Percentiles rank a stretch among this genome's conserved stretches.
phyloP scores from a whole-genome alignment of 2,888 invertebrate genomes.

The Xanthia icteritia region DNA sequence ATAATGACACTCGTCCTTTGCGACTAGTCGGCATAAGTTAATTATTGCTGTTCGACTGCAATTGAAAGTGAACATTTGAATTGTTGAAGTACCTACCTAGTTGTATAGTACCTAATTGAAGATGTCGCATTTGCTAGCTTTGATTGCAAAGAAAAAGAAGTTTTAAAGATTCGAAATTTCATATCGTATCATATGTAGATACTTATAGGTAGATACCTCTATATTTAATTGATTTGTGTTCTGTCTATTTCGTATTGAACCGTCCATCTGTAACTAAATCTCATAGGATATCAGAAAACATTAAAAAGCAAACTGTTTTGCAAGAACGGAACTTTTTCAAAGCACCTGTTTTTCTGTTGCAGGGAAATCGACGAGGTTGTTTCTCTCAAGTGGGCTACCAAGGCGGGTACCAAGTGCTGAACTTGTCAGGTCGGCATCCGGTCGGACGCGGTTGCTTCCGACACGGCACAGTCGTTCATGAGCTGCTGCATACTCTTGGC shows the following conservation, averaged over 20 bases:
- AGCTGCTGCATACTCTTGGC: slow-evolving; percentile 94
- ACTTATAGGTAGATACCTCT: no score
- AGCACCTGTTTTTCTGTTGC: slow-evolving; percentile 39
- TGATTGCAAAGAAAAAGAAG: no score
- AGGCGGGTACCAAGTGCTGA: slow-evolving; percentile 89
- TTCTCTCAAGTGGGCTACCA: slow-evolving; percentile 89
- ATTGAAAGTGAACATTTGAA: neutral
- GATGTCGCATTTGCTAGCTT: neutral
- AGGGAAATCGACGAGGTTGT: slow-evolving; percentile 87
- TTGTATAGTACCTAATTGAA: neutral
- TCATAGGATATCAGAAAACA: neutral
- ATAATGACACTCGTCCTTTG: neutral
- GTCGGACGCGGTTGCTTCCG: slow-evolving; percentile 91
- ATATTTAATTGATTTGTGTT: neutral
- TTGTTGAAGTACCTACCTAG: neutral
- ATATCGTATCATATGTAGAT: no score
- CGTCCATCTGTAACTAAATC: neutral
- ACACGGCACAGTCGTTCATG: slow-evolving; percentile 93
- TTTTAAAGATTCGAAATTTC: neutral
- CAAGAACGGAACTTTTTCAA: neutral
- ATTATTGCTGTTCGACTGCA: neutral
- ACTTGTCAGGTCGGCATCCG: slow-evolving; percentile 89
- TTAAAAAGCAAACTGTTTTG: neutral
- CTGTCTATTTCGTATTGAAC: neutral
- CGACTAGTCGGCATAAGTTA: neutral